These are phyloP conservation scores for Emys orbicularis DNA, from an alignment of 2,797 vertebrate species.

Conservation along the genomic window DNA sequence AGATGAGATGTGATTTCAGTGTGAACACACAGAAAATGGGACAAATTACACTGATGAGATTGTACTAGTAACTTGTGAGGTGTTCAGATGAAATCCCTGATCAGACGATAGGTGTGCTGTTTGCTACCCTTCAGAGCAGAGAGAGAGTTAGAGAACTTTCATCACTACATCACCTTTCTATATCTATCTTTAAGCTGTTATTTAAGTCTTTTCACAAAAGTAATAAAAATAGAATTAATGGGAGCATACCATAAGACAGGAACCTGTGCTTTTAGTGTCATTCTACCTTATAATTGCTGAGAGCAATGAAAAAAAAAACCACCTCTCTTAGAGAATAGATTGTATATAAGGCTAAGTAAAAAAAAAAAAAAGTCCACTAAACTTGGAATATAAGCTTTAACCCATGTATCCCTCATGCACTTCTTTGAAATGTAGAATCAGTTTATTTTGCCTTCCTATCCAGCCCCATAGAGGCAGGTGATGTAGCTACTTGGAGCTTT, in stretches of 20 bases:
- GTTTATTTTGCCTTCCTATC: neutral
- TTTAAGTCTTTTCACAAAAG: neutral
- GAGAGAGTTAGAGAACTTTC: neutral
- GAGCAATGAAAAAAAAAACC: neutral
- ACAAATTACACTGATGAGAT: neutral
- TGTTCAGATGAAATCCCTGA: neutral
- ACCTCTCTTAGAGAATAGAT: accelerated
- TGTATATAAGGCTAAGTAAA: neutral
- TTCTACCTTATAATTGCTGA: neutral
- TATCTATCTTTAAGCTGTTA: neutral
- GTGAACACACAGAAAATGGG: neutral
- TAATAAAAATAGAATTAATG: neutral
- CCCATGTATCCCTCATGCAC: neutral
- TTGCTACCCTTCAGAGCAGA: neutral
- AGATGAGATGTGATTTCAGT: neutral
- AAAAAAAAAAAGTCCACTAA: neutral
- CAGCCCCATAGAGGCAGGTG: neutral
- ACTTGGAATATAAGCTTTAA: neutral
- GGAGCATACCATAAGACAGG: neutral
- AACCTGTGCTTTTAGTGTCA: neutral
- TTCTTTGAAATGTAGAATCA: neutral
- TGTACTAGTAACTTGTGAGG: neutral
- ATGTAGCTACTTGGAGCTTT: neutral
- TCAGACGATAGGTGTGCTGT: neutral
- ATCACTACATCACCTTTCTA: neutral